phyloP scores from a whole-genome alignment of 2,888 invertebrate species.

The Antitype chi region DNA sequence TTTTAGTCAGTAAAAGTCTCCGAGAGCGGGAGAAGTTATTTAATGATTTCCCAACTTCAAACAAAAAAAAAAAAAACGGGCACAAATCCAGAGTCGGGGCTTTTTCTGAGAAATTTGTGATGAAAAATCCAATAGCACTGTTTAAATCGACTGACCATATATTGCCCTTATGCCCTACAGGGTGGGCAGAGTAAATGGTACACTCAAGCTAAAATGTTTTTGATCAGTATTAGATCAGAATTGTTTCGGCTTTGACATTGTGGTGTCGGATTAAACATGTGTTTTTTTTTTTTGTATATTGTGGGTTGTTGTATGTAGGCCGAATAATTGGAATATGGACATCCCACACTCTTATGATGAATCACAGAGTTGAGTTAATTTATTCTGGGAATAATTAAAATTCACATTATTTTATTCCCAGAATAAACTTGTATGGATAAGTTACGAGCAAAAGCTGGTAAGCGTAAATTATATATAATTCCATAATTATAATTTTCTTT shows the following conservation, averaged over 20 bases:
- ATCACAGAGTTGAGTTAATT: neutral
- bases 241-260: neutral
- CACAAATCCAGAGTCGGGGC: too few species aligned
- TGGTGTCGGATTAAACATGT: neutral
- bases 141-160: neutral
- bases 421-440: neutral
- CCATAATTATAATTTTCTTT: neutral
- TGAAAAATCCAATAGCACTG: neutral
- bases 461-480: constrained; percentile 3
- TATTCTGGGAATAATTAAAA: neutral
- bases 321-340: neutral
- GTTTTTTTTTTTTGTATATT: neutral
- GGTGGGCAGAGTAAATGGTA: neutral
- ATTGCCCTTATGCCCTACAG: neutral
- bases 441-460: neutral
- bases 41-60: too few species aligned
- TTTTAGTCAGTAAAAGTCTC: too few species aligned
- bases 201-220: neutral
- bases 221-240: neutral
- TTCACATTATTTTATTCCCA: neutral
- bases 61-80: too few species aligned
- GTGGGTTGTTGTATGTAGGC: neutral
- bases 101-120: too few species aligned
- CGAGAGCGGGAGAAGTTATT: too few species aligned
- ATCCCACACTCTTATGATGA: neutral